Base-by-base conservation (phyloP, 1,140 invertebrate genomes). In the Hycleus cichorii region DNA sequence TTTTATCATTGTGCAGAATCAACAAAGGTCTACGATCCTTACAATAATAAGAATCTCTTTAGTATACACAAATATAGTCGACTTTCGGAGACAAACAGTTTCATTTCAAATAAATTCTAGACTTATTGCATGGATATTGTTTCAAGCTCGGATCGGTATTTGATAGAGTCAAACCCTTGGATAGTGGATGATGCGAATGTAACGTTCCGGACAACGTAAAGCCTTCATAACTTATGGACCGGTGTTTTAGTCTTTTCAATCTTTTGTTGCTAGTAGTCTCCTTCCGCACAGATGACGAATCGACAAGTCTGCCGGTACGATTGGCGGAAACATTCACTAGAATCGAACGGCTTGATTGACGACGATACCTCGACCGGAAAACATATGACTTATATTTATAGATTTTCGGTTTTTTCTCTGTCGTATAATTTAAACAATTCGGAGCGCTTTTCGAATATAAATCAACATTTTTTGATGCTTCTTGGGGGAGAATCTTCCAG, bases 41-140 rank as follows among this genome's bases (percentile, higher is more conserved):
- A 32, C 18, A 40, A 46, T 63, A 61, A 64, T 62, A 64, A 61
- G 54, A 60, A 60, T 60, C 59, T 62, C 53, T 51, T 63, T 58
- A 64, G 46, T 64, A 64, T 57, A 62, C 57, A 62, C 59, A 32
- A 4, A 32, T 60, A 54, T 50, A 49, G n/a, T 40, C 49, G 58
- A 58, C 59, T 64, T 62, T 64, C 62, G 59, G 62, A 62, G 60
- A 32, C 32, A 43, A 56, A 60, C 59, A 60, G 47, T 62, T 51
- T 57, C 52, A 62, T 64, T 57, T 58, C 58, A 60, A 65, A 65
- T 65, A 65, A 65, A 65, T 65, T 65, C 47, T 60, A 53, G 53
- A 65, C 64, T 63, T 65, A 65, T 65, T 60, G 64, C 54, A 46
- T 45, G 52, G 52, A 65, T 63, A 64, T 64, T 64, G 63, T 64